Evolutionary conservation across 2,888 invertebrate species (phyloP).

Genomic region (Nomada lathburiana): DNA sequence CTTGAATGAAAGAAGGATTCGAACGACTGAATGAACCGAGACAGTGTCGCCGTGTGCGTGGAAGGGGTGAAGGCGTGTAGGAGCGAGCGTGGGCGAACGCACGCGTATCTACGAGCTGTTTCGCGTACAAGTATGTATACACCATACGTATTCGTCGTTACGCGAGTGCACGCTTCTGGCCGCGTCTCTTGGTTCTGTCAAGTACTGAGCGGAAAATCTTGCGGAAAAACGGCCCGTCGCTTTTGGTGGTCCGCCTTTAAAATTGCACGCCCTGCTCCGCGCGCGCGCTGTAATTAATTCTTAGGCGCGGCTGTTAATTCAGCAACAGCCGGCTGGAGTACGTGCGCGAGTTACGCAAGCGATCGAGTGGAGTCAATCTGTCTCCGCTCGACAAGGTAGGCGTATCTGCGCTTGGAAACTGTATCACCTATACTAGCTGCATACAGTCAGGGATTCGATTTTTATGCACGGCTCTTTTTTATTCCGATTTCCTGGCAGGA

Average conservation of each 20-base stretch:
- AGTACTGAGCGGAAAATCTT: too few relatives aligned
- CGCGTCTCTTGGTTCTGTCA: too few relatives aligned
- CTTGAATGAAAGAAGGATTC: slow-evolving; percentile 77
- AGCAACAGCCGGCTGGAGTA: not conserved
- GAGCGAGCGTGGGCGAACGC: slow-evolving; percentile 67
- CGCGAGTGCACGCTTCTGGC: too few relatives aligned
- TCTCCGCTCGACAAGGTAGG: slow-evolving; percentile 6
- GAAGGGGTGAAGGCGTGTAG: slow-evolving; percentile 51
- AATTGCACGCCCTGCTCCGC: not conserved
- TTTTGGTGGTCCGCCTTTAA: slow-evolving; percentile 1
- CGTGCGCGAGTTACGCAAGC: not conserved
- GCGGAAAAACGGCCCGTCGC: not conserved
- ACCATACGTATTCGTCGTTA: not conserved
- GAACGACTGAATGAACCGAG: slow-evolving; percentile 74
- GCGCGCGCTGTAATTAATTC: slow-evolving; percentile 6
- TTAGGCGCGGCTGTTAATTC: not conserved
- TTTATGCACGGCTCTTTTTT: not conserved
- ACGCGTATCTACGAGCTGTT: slow-evolving; percentile 35
- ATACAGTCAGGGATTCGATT: not conserved
- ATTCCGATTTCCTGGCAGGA: not conserved
- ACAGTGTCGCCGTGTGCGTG: slow-evolving; percentile 46
- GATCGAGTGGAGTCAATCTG: slow-evolving; percentile 5
- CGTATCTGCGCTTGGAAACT: not conserved
- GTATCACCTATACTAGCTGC: not conserved
- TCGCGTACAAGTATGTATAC: not conserved